Percentiles rank a stretch among this genome's conserved stretches.
Conservation (phyloP, 2,888 invertebrate species). For the Eristalis pertinax region DNA sequence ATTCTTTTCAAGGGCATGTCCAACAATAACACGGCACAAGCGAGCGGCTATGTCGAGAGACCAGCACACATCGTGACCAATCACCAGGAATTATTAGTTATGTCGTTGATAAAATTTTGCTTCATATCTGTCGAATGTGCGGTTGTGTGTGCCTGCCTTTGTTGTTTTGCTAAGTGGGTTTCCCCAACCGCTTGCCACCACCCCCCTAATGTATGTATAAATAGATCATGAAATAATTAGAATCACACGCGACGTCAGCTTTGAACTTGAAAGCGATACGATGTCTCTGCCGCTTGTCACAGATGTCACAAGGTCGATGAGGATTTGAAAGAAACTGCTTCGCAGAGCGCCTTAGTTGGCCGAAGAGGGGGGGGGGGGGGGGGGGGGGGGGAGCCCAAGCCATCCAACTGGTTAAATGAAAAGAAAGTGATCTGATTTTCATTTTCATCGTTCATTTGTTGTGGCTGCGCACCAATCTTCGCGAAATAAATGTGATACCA, state of each 20-base stretch:
- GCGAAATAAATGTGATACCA: not conserved
- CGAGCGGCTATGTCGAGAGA: not conserved
- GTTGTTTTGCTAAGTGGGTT: constrained; percentile 7
- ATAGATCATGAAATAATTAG: not conserved
- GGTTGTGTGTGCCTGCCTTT: constrained; percentile 3
- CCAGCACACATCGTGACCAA: constrained; percentile 28
- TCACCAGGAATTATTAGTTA: constrained; percentile 34
- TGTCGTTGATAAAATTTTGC: constrained; percentile 35
- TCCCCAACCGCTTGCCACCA: not conserved
- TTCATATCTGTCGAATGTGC: constrained; percentile 11
- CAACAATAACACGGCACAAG: constrained; percentile 21
- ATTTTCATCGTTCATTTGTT: not conserved
- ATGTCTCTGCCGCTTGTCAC: not conserved
- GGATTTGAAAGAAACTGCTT: not conserved
- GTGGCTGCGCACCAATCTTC: not conserved
- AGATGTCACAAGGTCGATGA: not conserved
- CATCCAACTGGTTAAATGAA: not conserved
- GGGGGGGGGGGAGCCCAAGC: not conserved
- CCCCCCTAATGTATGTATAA: not conserved
- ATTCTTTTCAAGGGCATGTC: constrained; percentile 58
- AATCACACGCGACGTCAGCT: constrained; percentile 11
- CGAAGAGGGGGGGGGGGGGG: not conserved
- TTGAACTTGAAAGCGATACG: constrained; percentile 45
- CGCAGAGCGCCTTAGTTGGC: not conserved
- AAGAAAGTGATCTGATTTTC: constrained; percentile 48